These are phyloP conservation scores for Etheostoma nigrum DNA, from an alignment of 2,797 vertebrate genomes.

Conservation along the genomic window DNA sequence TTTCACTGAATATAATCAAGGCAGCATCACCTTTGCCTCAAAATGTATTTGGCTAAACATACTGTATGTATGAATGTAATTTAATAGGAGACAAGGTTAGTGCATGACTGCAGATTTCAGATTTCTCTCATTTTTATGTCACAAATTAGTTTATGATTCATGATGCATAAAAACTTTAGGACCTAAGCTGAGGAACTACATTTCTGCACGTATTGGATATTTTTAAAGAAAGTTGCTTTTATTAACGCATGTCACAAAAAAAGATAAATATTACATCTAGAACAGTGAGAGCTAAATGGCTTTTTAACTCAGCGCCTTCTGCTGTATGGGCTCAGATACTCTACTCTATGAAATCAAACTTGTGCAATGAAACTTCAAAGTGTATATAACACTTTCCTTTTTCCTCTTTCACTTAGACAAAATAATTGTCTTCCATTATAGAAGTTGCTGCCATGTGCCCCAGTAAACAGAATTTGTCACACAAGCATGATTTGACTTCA, in stretches of 20 bases:
- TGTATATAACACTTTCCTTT: conserved; percentile 30
- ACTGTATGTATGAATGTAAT: neutral
- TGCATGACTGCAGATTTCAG: neutral
- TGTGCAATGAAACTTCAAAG: conserved; percentile 27
- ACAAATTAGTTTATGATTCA: neutral
- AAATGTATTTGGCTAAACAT: neutral
- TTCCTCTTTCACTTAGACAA: conserved; percentile 41
- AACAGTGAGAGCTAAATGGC: neutral
- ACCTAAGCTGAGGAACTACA: neutral
- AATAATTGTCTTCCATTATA: conserved; percentile 41
- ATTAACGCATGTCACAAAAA: neutral
- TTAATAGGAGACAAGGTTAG: neutral
- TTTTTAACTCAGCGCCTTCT: neutral
- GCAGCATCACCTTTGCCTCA: neutral
- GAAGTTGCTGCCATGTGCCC: conserved; percentile 38
- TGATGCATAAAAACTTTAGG: neutral
- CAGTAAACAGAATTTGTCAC: conserved; percentile 53
- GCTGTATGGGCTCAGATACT: neutral
- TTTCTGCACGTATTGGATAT: neutral
- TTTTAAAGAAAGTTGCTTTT: neutral
- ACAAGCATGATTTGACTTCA: conserved; percentile 41
- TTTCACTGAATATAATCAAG: neutral
- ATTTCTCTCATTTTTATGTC: neutral
- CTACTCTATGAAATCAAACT: conserved; percentile 19
- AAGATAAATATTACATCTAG: neutral